Evolutionary conservation across 2,113 vertebrate species (phyloP), one percentile per base, ranked within the genome.

Genomic region (Clarias gariepinus): DNA sequence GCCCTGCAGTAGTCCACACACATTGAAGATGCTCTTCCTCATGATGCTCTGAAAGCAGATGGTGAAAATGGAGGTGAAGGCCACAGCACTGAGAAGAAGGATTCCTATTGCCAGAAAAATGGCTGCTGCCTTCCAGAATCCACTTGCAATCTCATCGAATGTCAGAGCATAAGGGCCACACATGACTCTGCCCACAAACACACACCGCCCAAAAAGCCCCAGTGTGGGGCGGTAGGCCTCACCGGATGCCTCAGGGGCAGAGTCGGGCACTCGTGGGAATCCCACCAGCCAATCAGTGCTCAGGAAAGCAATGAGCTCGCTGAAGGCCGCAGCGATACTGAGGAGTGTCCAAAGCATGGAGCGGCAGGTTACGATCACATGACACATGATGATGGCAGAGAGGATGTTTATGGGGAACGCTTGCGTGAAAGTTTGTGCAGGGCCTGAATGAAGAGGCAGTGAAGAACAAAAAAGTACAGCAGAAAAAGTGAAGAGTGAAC

Each of bases 21-120:
- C 96, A 90, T 99, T 99, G 95, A 99, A 99, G 91, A 99, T 97
- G 91, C 98, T 99, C 90, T 99, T 99, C 96, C 96, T 98, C 95
- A 99, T 95, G 92, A 99, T 96, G 90, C 98, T 99, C 92, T 99
- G 98, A 91, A 99, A 96, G 76, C 98, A 99, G 95, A 99, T 94
- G 87, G 96, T 98, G 92, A 99, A 98, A 93, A 99, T 94, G 15
- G 98, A 98, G 81, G 99, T 95, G 76, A 97, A 96, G 0, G 98
- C 98, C 92, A 99, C 96, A 0, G 92, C 93, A 47, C 96, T 96
- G 11, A 99, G 96, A 69, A 99, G 95, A 89, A 97, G 92, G 76
- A 96, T 98, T 77, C 97, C 98, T 15, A 95, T 78, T 0, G 97
- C 97, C 82, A 99, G 93, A 93, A 99, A 99, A 92, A 99, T 96